These are phyloP conservation scores for Orussus abietinus DNA, from an alignment of 1,140 invertebrate genomes.

Conservation along the genomic window DNA sequence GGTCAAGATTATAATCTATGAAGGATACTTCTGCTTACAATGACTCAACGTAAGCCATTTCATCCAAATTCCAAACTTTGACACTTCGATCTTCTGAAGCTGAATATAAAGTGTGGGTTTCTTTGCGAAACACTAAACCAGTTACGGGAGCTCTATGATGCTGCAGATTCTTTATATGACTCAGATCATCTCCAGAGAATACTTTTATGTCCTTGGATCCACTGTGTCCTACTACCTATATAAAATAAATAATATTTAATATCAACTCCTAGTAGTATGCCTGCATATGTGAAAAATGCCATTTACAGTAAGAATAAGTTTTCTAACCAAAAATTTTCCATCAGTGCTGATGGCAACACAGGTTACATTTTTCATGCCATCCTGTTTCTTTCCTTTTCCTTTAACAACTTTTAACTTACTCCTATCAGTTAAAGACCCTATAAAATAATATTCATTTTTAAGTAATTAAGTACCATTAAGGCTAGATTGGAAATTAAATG, in stretches of 20 bases:
- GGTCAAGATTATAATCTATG: neutral
- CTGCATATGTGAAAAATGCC: constrained; percentile 3
- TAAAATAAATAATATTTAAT: constrained; percentile 16
- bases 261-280: constrained; percentile 8
- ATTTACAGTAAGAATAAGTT: constrained; percentile 2
- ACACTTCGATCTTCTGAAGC: constrained; percentile 79
- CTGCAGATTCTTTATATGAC: constrained; percentile 76
- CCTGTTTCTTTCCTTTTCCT: constrained; percentile 47
- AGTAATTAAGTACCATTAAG: constrained; percentile 1
- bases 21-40: constrained; percentile 56
- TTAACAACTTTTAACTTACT: constrained; percentile 59
- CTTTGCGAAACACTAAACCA: constrained; percentile 80
- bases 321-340: constrained; percentile 73
- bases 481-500: constrained; percentile 10
- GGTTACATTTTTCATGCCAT: constrained; percentile 55
- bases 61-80: constrained; percentile 91
- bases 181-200: constrained; percentile 75
- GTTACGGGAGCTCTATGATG: constrained; percentile 73
- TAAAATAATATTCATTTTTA: constrained; percentile 9
- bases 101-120: constrained; percentile 87
- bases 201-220: constrained; percentile 73
- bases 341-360: constrained; percentile 80
- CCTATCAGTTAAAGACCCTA: constrained; percentile 57
- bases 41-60: constrained; percentile 94
- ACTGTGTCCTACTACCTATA: constrained; percentile 62